Conservation (phyloP, 2,888 invertebrate genomes). For the Sarcophaga carnaria region DNA sequence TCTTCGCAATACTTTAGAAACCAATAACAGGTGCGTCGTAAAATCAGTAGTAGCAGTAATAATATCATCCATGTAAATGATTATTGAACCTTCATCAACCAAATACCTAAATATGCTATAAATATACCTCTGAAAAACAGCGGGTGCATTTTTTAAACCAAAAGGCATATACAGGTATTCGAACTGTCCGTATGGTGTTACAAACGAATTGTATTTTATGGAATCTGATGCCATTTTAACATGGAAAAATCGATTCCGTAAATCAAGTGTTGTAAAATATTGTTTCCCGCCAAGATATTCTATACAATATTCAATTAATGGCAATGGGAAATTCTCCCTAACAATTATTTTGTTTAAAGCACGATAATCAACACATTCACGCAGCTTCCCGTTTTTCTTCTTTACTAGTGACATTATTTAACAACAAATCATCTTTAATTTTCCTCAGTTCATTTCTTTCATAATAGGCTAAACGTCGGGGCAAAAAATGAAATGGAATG, state of each 20-base stretch:
- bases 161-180: slow-evolving; percentile 5
- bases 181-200: slow-evolving; percentile 9
- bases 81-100: slow-evolving; percentile 10
- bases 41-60: slow-evolving; percentile 14
- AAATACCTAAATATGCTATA: slow-evolving; percentile 6
- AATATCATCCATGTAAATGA: slow-evolving; percentile 23
- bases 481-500: too few relatives aligned
- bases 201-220: slow-evolving; percentile 1
- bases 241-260: slow-evolving; percentile 29
- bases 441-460: background rate
- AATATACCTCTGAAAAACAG: background rate
- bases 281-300: slow-evolving; percentile 6
- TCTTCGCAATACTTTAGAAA: slow-evolving; percentile 18
- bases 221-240: slow-evolving; percentile 24
- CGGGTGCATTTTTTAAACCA: background rate
- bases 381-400: slow-evolving; percentile 40
- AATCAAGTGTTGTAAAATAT: background rate
- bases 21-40: background rate
- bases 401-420: background rate
- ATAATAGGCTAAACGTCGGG: background rate
- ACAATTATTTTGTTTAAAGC: background rate
- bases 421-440: slow-evolving; percentile 1
- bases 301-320: slow-evolving; percentile 2
- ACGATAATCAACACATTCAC: slow-evolving; percentile 52
- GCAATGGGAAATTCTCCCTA: slow-evolving; percentile 6